Conservation (phyloP, 2,888 invertebrate genomes). For the Diplazon laetatorius region DNA sequence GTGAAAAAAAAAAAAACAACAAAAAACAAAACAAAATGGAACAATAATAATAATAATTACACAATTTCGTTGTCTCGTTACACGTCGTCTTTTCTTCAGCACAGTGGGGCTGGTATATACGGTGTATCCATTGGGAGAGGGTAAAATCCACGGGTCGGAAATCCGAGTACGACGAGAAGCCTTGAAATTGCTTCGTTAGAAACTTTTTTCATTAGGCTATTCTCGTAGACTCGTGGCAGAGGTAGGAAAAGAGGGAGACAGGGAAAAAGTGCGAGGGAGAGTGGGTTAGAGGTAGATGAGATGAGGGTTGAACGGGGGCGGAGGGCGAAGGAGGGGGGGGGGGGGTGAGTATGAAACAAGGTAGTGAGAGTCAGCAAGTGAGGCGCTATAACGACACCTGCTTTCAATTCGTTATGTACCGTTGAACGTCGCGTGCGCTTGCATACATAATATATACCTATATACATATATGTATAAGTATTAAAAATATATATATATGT, state of each 20-base stretch:
- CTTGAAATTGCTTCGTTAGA: slow-evolving; percentile 66
- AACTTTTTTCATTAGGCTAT: slow-evolving; percentile 66
- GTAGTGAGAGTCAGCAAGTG: slow-evolving; percentile 28
- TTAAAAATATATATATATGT: too few relatives aligned
- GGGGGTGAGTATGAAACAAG: slow-evolving; percentile 47
- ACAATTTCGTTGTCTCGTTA: slow-evolving; percentile 50
- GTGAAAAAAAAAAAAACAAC: too few relatives aligned
- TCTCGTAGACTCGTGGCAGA: slow-evolving; percentile 56
- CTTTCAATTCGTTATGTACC: slow-evolving; percentile 64
- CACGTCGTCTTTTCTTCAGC: slow-evolving; percentile 43
- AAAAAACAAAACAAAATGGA: too few relatives aligned
- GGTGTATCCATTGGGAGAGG: slow-evolving; percentile 43
- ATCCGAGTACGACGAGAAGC: slow-evolving; percentile 64
- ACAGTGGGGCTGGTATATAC: slow-evolving; percentile 26
- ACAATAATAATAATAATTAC: slow-evolving; percentile 48
- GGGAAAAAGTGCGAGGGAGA: too few relatives aligned
- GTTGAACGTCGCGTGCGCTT: slow-evolving; percentile 47
- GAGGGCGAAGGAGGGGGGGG: slow-evolving; percentile 7
- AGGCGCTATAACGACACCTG: slow-evolving; percentile 63
- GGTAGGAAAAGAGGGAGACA: slow-evolving; percentile 19
- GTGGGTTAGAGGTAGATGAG: not conserved
- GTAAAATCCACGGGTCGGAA: slow-evolving; percentile 62
- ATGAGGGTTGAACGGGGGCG: slow-evolving; percentile 20
- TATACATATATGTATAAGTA: slow-evolving; percentile 18
- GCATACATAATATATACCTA: slow-evolving; percentile 27